Percentiles rank a stretch among this genome's conserved stretches.
Conservation (phyloP, 2,797 vertebrate genomes). For the Margarornis squamiger region DNA sequence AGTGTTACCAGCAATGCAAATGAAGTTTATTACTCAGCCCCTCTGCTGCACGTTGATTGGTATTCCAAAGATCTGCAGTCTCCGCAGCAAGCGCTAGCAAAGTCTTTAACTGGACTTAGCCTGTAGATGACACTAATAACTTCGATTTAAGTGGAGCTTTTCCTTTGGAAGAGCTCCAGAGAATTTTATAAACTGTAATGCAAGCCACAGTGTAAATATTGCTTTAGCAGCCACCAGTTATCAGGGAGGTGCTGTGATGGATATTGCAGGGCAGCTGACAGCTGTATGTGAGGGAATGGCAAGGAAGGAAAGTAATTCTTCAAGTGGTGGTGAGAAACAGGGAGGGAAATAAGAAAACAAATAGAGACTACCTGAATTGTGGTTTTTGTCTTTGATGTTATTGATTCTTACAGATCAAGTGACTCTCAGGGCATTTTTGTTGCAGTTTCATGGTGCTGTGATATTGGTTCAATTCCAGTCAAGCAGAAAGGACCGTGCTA, state of each 20-base stretch:
- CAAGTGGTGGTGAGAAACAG: accelerated
- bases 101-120: not conserved
- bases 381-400: not conserved
- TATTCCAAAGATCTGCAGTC: not conserved
- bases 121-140: not conserved
- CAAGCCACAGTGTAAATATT: not conserved
- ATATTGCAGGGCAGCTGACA: not conserved
- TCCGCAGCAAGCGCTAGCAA: not conserved
- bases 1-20: slow-evolving; percentile 19
- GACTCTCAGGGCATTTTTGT: not conserved
- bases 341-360: not conserved
- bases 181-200: not conserved
- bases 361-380: not conserved
- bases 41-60: not conserved
- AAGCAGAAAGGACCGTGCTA: not conserved
- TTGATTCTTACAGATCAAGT: not conserved
- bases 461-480: not conserved
- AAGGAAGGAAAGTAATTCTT: not conserved
- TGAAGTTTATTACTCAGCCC: slow-evolving; percentile 8
- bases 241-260: not conserved
- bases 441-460: not conserved
- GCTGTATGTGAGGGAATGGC: not conserved
- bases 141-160: not conserved
- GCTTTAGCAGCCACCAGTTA: not conserved
- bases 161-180: slow-evolving; percentile 35